Percentiles rank a stretch among this genome's conserved stretches.
Conservation (phyloP, 2,113 vertebrate species). For the Chamaea fasciata region DNA sequence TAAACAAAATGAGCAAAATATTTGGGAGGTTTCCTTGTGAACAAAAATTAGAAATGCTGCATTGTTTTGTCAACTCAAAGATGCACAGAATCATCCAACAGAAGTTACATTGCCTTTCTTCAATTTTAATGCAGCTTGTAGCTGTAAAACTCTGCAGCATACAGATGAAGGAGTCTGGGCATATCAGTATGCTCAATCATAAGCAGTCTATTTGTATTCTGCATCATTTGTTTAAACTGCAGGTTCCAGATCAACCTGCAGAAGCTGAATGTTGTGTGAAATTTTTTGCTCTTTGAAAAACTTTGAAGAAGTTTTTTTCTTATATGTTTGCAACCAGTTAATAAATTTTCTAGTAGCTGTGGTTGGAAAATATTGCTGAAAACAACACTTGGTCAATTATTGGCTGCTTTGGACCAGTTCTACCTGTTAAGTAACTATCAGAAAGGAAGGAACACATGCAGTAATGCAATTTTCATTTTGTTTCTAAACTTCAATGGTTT, state of each 20-base stretch:
- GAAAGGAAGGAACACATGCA: background rate
- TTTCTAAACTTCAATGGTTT: background rate
- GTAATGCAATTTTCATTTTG: background rate
- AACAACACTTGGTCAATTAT: background rate
- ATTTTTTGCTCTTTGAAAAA: background rate
- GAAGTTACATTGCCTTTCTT: conserved; percentile 6
- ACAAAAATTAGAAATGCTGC: background rate
- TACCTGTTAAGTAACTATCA: background rate
- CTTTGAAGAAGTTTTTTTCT: background rate
- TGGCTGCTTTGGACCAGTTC: background rate
- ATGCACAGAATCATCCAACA: background rate
- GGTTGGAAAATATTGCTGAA: background rate
- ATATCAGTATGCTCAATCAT: conserved; percentile 24
- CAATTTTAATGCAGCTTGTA: conserved; percentile 45
- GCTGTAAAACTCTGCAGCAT: conserved; percentile 35
- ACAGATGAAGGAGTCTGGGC: conserved; percentile 60
- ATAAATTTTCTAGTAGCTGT: background rate
- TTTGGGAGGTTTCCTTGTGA: background rate
- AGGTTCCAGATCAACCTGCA: conserved; percentile 51
- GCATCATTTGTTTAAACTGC: background rate
- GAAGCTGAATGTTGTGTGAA: conserved; percentile 23
- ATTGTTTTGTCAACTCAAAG: background rate
- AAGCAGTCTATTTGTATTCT: conserved; percentile 29
- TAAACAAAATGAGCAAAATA: background rate
- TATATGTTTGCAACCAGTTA: background rate